Evolutionary conservation across 1,140 invertebrate genomes (phyloP).

Genomic region (Littorina saxatilis): DNA sequence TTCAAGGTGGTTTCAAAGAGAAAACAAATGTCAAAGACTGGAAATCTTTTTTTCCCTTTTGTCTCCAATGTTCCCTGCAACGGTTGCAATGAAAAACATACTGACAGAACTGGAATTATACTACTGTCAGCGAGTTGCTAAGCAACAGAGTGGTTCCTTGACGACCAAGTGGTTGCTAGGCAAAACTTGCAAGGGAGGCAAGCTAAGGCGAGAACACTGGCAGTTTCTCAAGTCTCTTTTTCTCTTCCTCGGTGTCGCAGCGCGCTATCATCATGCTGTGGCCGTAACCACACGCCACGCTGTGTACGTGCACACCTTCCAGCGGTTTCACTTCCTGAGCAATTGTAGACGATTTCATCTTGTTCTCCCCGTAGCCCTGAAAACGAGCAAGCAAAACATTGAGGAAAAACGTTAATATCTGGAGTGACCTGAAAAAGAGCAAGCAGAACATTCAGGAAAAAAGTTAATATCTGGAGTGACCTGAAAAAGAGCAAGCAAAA

Average conservation of each 20-base stretch:
- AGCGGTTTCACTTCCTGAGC: conserved; percentile 93
- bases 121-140: not conserved
- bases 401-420: not conserved
- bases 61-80: not conserved
- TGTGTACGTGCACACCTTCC: conserved; percentile 87
- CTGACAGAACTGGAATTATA: not conserved
- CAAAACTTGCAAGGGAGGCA: not conserved
- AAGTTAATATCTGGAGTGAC: not conserved
- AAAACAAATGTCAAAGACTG: too few relatives aligned
- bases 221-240: conserved; percentile 80
- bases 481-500: not conserved
- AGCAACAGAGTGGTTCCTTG: not conserved
- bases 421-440: too few relatives aligned
- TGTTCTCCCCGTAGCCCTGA: conserved; percentile 91
- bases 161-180: not conserved
- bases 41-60: too few relatives aligned
- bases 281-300: conserved; percentile 88
- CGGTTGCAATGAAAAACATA: not conserved
- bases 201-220: conserved; percentile 75
- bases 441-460: not conserved
- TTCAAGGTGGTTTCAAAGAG: too few relatives aligned
- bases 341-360: conserved; percentile 87
- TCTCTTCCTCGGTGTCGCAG: conserved; percentile 82
- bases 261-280: conserved; percentile 87
- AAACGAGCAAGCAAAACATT: conserved; percentile 22